Evolutionary conservation across 1,140 invertebrate species (phyloP), one percentile per base, ranked within the genome.

Genomic region (Polyergus mexicanus): DNA sequence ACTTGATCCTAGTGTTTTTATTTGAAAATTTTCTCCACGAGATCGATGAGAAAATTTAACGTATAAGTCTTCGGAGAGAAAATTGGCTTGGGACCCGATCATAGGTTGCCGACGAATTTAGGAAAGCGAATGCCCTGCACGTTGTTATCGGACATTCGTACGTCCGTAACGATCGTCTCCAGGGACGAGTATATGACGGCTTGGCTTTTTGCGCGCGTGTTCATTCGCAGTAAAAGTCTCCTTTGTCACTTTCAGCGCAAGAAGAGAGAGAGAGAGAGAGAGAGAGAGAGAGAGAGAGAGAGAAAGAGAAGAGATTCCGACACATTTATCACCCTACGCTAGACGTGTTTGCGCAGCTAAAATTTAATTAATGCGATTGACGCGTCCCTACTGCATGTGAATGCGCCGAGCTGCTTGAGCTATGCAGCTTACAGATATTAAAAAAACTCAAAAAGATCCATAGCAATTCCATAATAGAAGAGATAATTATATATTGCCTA

Each of bases 101-200:
- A 32, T 63, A 75, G 75, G 51, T 77, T 11, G 11, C 32, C 54
- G 66, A 60, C 32, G 56, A 84, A 81, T 76, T 85, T 69, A 66
- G 28, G n/a, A 69, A 80, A 69, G 47, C 25, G 85, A 89, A 63
- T 60, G 56, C 28, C 47, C 16, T 38, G 76, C 76, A 28, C 78
- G 80, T 76, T 75, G 85, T 87, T 71, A 66, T n/a, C 47, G 72
- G 35, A 1, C 56, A 56, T 77, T 87, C 51, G 51, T 84, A 41
- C 51, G 56, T 54, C 56, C 81, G 85, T 87, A 87, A 90, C 85
- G 41, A 85, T 47, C 11, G 16, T 80, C 85, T 32, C 88, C 2
- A 7, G 85, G 54, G 88, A 41, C 54, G 66, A 83, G 54, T 87
- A 84, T 75, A 77, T 51, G 47, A 35, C 60, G 68, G 44, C 32